Percentiles rank a stretch among this genome's conserved stretches.
Evolutionary conservation across 2,797 vertebrate species (phyloP).

Genomic region (Sebastes goodei): DNA sequence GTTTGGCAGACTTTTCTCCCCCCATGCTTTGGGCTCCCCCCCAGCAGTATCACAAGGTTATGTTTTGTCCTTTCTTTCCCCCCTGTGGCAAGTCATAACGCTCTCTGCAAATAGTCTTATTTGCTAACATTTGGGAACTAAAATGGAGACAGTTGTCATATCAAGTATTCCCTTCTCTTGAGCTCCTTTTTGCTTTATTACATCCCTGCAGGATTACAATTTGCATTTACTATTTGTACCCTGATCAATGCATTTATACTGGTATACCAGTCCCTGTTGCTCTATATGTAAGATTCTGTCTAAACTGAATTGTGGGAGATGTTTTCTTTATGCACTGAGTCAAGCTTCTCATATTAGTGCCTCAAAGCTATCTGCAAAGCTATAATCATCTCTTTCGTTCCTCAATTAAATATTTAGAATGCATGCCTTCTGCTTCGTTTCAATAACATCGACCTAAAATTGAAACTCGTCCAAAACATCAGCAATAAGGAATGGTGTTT

Average conservation of each 20-base stretch:
- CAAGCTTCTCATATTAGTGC: background rate
- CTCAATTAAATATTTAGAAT: constrained; percentile 3
- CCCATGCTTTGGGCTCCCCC: background rate
- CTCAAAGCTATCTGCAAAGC: background rate
- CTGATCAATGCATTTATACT: background rate
- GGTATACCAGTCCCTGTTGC: background rate
- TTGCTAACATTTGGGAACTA: background rate
- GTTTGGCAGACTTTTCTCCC: constrained; percentile 6
- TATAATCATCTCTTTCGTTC: background rate
- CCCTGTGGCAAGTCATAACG: constrained; percentile 12
- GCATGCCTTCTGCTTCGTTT: background rate
- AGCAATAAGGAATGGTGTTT: background rate
- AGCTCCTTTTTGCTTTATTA: background rate
- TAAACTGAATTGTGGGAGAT: background rate
- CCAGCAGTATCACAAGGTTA: constrained; percentile 1
- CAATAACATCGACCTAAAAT: background rate
- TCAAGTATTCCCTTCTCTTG: background rate
- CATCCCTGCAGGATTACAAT: background rate
- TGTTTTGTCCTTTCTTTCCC: background rate
- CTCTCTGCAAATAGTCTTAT: constrained; percentile 4
- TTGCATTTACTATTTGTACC: background rate
- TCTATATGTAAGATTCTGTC: background rate
- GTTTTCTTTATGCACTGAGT: background rate
- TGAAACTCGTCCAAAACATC: background rate
- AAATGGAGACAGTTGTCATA: background rate